Percentiles rank a stretch among this genome's conserved stretches.
Evolutionary conservation across 1,140 invertebrate genomes (phyloP).

Genomic region (Bombus terrestris): DNA sequence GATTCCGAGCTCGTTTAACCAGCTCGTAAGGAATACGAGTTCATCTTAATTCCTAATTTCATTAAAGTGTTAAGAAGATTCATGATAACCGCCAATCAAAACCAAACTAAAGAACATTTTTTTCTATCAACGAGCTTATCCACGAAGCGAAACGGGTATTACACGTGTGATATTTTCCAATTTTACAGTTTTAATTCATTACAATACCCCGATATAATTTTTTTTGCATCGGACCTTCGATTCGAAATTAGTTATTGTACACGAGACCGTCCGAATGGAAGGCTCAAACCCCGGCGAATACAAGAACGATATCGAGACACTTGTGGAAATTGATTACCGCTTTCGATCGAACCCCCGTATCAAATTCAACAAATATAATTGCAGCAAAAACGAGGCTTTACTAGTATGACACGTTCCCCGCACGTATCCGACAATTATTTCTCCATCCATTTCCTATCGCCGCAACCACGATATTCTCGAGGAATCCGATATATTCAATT

Average conservation of each 20-base stretch:
- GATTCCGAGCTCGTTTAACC: no score
- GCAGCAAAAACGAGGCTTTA: conserved; percentile 68
- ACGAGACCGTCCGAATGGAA: conserved; percentile 15
- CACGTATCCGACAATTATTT: conserved; percentile 68
- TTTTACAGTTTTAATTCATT: not conserved
- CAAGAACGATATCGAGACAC: conserved; percentile 56
- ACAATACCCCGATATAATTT: not conserved
- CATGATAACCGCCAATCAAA: not conserved
- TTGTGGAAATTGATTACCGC: conserved; percentile 67
- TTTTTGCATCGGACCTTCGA: not conserved
- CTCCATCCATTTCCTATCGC: conserved; percentile 68
- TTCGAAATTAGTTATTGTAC: conserved; percentile 24
- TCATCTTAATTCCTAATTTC: no score
- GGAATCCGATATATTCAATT: conserved; percentile 70
- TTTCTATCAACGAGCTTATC: not conserved
- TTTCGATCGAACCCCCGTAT: conserved; percentile 64
- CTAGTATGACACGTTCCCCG: conserved; percentile 61
- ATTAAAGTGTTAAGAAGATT: not conserved
- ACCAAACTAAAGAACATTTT: not conserved
- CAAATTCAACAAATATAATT: conserved; percentile 70
- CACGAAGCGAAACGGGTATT: not conserved
- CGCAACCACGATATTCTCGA: conserved; percentile 69
- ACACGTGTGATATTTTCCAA: not conserved
- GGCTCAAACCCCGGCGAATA: not conserved
- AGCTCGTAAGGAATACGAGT: not conserved